Conservation (phyloP, 2,113 vertebrate species). For the Pelecanus crispus region DNA sequence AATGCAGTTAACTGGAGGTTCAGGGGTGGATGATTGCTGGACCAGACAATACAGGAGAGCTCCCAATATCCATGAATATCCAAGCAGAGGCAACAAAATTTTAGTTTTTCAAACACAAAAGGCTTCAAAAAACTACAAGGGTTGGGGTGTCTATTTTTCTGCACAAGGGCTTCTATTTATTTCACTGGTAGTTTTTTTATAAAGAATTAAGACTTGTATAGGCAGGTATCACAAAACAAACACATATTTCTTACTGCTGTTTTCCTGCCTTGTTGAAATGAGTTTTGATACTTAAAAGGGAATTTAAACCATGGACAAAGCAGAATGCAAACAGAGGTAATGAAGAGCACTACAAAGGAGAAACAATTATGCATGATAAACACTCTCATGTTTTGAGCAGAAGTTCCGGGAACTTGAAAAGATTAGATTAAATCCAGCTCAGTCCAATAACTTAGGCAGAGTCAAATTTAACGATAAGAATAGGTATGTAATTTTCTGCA, state of each 20-base stretch:
- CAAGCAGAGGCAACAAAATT: neutral
- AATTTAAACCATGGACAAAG: neutral
- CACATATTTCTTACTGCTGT: neutral
- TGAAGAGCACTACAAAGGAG: neutral
- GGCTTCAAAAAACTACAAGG: neutral
- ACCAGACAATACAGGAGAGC: neutral
- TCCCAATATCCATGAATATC: neutral
- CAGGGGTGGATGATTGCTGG: neutral
- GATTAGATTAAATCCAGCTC: neutral
- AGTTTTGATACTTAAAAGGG: neutral
- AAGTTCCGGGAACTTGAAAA: neutral
- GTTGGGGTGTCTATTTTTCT: neutral
- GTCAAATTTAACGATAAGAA: neutral
- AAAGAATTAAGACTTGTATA: neutral
- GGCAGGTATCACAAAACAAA: neutral
- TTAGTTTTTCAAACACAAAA: neutral
- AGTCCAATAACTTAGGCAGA: neutral
- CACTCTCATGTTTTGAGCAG: neutral
- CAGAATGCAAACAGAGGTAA: neutral
- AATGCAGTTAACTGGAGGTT: neutral
- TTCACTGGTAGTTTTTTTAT: neutral
- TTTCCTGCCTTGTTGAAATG: neutral
- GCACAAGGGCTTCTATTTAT: neutral
- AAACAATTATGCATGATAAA: neutral
- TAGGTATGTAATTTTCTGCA: neutral